These are phyloP conservation scores for Cladorhizidae sp. DNA, from an alignment of 37 sponge, comb jelly and placozoan genomes.

Conservation along the genomic window DNA sequence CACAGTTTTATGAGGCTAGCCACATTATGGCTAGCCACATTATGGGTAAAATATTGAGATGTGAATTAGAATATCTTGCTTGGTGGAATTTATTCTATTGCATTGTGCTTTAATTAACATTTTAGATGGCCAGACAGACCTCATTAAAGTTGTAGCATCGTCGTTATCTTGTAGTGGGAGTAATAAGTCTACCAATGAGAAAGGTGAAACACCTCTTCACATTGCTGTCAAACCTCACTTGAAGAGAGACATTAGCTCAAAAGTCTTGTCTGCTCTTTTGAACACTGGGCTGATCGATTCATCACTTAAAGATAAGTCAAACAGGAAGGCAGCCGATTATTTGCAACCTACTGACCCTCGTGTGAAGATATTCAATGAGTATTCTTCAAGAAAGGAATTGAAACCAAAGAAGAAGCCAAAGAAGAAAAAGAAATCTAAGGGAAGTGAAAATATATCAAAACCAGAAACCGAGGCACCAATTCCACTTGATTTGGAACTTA, in stretches of 20 bases:
- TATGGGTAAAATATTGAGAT: too few species aligned
- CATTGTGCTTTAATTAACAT: not conserved
- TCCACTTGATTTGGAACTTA: too few species aligned
- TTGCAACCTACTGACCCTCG: slow-evolving; percentile 6
- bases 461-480: too few species aligned
- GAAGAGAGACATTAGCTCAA: slow-evolving; percentile 21
- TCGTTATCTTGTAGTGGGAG: slow-evolving; percentile 1
- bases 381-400: not conserved
- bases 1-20: too few species aligned
- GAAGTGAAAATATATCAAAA: too few species aligned
- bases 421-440: slow-evolving; percentile 7
- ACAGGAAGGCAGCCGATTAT: slow-evolving; percentile 37
- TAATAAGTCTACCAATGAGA: slow-evolving; percentile 23
- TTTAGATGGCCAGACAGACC: slow-evolving; percentile 26
- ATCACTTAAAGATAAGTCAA: slow-evolving; percentile 24
- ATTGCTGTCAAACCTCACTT: slow-evolving; percentile 36
- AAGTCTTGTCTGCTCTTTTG: slow-evolving; percentile 12
- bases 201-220: slow-evolving; percentile 54
- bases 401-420: slow-evolving; percentile 10
- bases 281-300: slow-evolving; percentile 33
- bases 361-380: not conserved
- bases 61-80: too few species aligned
- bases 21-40: too few species aligned
- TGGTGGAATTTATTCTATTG: too few species aligned
- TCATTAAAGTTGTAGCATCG: slow-evolving; percentile 11